Evolutionary conservation across 2,113 vertebrate species (phyloP), one percentile per base, ranked within the genome.

Genomic region (Mustelus asterias): DNA sequence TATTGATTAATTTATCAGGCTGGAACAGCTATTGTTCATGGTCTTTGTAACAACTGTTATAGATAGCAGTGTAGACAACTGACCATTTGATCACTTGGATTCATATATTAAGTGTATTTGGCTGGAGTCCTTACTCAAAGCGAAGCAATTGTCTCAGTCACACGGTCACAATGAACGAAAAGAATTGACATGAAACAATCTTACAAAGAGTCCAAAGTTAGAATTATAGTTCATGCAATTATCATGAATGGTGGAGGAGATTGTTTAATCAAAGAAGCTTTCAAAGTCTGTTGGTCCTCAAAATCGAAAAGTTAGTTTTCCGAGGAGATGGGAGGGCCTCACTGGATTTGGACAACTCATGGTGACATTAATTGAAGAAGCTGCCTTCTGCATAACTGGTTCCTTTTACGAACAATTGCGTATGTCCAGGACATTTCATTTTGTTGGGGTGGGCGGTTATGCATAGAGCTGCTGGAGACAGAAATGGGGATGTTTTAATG

Each of bases 1-100:
- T 95, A 95, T 95, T 95, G 94, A 95, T 95, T 76, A 72, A 95
- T 95, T 95, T 95, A 95, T 95, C 41, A 72, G 69, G 69, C 69
- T 72, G 70, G 69, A 95, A 54, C 41, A 26, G 69, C 94, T 95
- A 95, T 95, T 95, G 94, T 95, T 95, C 94, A 54, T 76, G 26
- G 67, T 95, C 94, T 95, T 95, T 95, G 94, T 76, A 95, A 70
- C 67, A 95, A 95, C 69, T 76, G 69, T 76, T 76, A 54, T 95
- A 54, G 94, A 95, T 95, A 95, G 67, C 13, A 33, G n/a, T 70
- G 69, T 29, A 95, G 94, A 72, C 69, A 95, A 95, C 94, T 95
- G 94, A 72, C 69, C 67, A 54, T 76, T 76, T 54, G 94, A 72
- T 72, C 41, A 72, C 69, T 72, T 24, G 67, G 22, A 70, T 44